A percentile compares a stretch with the other conserved stretches of the same genome.
phyloP scores from a whole-genome alignment of 2,113 vertebrate genomes.

The Corapipo altera region DNA sequence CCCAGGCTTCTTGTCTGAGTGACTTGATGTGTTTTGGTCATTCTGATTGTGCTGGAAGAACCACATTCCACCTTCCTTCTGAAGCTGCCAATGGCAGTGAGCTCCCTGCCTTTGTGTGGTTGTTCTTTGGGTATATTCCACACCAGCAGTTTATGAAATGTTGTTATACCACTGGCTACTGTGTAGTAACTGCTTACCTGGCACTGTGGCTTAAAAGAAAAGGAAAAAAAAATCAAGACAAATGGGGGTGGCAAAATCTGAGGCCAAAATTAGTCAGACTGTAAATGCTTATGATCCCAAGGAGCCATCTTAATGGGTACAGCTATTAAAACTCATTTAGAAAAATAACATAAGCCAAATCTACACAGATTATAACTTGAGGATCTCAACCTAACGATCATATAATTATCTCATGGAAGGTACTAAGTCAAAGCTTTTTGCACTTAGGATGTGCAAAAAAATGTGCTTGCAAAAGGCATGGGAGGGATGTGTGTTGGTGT shows the following conservation, averaged over 20 bases:
- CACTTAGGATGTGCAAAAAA: background rate
- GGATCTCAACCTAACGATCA: background rate
- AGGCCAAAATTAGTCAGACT: background rate
- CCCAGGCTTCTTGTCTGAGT: background rate
- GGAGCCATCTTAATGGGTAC: background rate
- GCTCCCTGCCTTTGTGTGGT: background rate
- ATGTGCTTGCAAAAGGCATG: background rate
- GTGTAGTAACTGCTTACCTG: background rate
- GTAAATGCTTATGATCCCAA: background rate
- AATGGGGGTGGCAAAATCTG: background rate
- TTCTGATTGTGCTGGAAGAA: background rate
- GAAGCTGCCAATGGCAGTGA: background rate
- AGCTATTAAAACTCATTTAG: conserved; percentile 19
- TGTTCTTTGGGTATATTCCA: background rate
- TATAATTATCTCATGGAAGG: background rate
- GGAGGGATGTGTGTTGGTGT: background rate
- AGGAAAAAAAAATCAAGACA: background rate
- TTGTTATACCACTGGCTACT: background rate
- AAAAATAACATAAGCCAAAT: background rate
- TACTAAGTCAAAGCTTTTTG: background rate
- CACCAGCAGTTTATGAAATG: background rate
- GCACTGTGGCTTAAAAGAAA: background rate
- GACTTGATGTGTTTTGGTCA: background rate
- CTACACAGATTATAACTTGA: background rate
- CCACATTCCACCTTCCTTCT: background rate